Conservation (phyloP, 2,113 vertebrate genomes). For the Colossoma macropomum region DNA sequence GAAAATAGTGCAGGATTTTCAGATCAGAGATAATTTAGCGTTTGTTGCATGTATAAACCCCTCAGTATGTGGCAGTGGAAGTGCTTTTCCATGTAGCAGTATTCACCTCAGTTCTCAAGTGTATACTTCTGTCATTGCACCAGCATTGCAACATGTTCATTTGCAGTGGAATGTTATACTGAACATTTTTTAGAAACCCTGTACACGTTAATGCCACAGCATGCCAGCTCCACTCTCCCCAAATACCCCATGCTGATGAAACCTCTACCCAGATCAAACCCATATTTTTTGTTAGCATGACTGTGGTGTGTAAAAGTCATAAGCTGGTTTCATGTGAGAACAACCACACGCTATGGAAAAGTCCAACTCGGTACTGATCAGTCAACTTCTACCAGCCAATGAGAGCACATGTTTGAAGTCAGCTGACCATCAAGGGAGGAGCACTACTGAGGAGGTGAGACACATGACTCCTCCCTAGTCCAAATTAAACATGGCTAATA, state of each 20-base stretch:
- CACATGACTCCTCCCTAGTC: slow-evolving; percentile 44
- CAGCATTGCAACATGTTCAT: background rate
- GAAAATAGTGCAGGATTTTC: background rate
- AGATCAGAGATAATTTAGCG: background rate
- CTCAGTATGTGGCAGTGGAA: background rate
- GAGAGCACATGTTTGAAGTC: slow-evolving; percentile 91
- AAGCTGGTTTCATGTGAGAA: slow-evolving; percentile 90
- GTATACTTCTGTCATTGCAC: background rate
- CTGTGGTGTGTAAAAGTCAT: slow-evolving; percentile 75
- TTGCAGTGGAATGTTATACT: background rate
- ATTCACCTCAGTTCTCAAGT: background rate
- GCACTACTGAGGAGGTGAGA: slow-evolving; percentile 88
- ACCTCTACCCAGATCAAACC: slow-evolving; percentile 64
- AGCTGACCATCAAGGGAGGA: slow-evolving; percentile 95
- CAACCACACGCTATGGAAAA: slow-evolving; percentile 31
- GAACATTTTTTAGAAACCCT: background rate
- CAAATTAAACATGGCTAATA: background rate
- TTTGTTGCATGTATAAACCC: slow-evolving; percentile 8
- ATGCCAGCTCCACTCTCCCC: slow-evolving; percentile 36
- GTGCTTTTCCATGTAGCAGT: background rate
- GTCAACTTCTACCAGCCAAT: slow-evolving; percentile 93
- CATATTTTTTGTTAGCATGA: slow-evolving; percentile 86
- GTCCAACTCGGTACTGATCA: slow-evolving; percentile 83
- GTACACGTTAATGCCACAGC: slow-evolving; percentile 27
- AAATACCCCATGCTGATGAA: slow-evolving; percentile 27